These are phyloP conservation scores for Echiichthys vipera DNA, from an alignment of 2,797 vertebrate genomes.

Conservation along the genomic window DNA sequence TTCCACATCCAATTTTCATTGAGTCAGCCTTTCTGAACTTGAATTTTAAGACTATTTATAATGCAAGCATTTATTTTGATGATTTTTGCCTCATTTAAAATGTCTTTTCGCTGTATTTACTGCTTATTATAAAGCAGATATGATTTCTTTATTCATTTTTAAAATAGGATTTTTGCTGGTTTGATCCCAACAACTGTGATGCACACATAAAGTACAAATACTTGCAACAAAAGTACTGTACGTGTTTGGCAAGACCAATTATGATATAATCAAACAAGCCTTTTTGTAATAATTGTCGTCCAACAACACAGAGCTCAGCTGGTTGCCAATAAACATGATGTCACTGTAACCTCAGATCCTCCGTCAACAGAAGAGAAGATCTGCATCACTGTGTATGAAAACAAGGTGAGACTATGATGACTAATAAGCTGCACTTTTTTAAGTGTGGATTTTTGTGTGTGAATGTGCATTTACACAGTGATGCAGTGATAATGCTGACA, in stretches of 20 bases:
- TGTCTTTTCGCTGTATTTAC: background rate
- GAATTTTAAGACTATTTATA: background rate
- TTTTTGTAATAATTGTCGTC: background rate
- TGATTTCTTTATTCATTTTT: background rate
- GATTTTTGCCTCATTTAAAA: slow-evolving; percentile 1
- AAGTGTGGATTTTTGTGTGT: background rate
- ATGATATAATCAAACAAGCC: background rate
- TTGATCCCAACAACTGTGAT: background rate
- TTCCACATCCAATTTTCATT: background rate
- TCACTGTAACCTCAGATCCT: slow-evolving; percentile 74
- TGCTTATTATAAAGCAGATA: background rate
- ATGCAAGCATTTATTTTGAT: background rate
- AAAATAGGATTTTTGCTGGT: too few relatives aligned
- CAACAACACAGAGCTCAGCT: slow-evolving; percentile 31
- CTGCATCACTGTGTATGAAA: slow-evolving; percentile 46
- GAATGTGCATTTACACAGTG: background rate
- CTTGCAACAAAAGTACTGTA: background rate
- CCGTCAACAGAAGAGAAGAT: slow-evolving; percentile 66
- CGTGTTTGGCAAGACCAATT: background rate
- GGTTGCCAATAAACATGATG: slow-evolving; percentile 68
- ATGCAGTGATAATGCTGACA: background rate
- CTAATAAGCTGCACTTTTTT: background rate
- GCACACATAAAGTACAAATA: background rate
- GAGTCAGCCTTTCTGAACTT: background rate
- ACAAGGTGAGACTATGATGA: slow-evolving; percentile 29